phyloP scores from a whole-genome alignment of 2,113 vertebrate genomes.

The Plotosus lineatus region DNA sequence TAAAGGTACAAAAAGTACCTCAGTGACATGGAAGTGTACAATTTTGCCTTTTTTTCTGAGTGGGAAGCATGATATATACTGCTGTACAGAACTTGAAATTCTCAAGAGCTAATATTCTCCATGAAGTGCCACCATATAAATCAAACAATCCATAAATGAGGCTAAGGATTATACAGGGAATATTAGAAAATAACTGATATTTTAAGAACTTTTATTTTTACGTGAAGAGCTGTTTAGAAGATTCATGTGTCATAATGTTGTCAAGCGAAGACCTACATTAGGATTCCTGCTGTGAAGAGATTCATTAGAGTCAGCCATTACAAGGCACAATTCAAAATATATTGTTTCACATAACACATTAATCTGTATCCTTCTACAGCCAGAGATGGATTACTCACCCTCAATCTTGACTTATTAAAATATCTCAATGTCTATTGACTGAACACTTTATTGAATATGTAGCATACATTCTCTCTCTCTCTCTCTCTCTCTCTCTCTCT shows the following conservation, averaged over 20 bases:
- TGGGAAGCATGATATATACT: no score
- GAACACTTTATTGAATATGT: not conserved
- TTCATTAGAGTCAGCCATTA: not conserved
- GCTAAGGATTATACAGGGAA: conserved; percentile 11
- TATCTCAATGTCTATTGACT: not conserved
- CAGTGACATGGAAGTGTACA: not conserved
- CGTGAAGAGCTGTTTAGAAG: conserved; percentile 4
- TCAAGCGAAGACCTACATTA: conserved; percentile 15
- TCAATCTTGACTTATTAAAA: not conserved
- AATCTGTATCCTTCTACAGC: not conserved
- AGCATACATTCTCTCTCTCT: not conserved
- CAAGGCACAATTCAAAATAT: not conserved
- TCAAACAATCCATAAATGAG: not conserved
- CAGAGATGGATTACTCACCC: not conserved
- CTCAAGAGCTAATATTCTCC: not conserved
- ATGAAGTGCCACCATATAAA: not conserved
- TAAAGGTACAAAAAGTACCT: not conserved
- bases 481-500: not conserved
- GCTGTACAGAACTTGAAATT: not conserved
- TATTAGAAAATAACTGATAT: conserved; percentile 6
- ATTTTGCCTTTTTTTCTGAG: not conserved
- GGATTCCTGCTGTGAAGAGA: conserved; percentile 7
- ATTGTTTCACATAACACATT: not conserved
- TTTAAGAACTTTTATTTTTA: conserved; percentile 10
- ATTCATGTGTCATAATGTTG: not conserved